Evolutionary conservation across 1,140 invertebrate genomes (phyloP).

Genomic region (Bursaphelenchus mucronatus): DNA sequence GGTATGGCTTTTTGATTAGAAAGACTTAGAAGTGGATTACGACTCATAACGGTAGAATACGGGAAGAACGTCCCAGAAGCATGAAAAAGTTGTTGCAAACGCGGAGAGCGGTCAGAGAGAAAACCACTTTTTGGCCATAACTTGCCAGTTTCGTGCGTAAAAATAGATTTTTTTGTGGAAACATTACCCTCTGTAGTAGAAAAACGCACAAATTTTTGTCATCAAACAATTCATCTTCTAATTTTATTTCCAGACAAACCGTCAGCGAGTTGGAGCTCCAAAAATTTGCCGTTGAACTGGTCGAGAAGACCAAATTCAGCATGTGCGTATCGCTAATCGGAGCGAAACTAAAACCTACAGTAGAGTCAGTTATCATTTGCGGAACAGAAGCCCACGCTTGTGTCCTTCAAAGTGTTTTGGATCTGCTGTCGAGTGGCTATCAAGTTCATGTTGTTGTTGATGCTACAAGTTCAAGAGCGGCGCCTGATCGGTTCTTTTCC

Average conservation of each 20-base stretch:
- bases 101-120: too few species aligned
- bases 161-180: too few species aligned
- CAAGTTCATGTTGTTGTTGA: conserved; percentile 81
- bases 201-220: too few species aligned
- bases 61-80: too few species aligned
- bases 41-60: too few species aligned
- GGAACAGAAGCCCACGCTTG: conserved; percentile 85
- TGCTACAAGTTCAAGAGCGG: conserved; percentile 71
- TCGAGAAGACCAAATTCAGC: conserved; percentile 77
- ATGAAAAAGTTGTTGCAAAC: conserved; percentile 77
- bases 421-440: conserved; percentile 63
- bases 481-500: conserved; percentile 66
- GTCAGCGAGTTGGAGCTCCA: conserved; percentile 60
- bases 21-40: too few species aligned
- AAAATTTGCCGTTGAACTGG: conserved; percentile 34
- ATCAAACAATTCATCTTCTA: conserved; percentile 65
- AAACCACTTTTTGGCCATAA: too few species aligned
- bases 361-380: conserved; percentile 71
- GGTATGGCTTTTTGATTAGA: conserved; percentile 34
- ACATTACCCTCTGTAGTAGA: too few species aligned
- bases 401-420: conserved; percentile 79
- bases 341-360: conserved; percentile 63
- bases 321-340: conserved; percentile 75
- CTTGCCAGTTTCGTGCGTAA: too few species aligned
- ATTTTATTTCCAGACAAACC: conserved; percentile 49